phyloP scores from a whole-genome alignment of 2,797 vertebrate genomes.

The Iguana delicatissima region DNA sequence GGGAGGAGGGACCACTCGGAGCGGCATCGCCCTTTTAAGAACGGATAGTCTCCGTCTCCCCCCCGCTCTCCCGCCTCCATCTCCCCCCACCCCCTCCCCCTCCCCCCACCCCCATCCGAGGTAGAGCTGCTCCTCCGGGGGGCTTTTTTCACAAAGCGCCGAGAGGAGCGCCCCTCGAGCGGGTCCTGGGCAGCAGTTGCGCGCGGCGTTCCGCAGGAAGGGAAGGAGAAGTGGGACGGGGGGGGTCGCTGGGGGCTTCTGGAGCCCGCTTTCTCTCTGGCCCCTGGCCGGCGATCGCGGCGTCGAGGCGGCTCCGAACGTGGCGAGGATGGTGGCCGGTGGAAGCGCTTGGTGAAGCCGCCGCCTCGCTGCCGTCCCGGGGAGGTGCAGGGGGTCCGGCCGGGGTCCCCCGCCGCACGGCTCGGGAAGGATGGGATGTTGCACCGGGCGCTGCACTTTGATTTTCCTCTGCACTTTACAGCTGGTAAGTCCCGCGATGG shows the following conservation, averaged over 20 bases:
- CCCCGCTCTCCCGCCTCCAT: not conserved
- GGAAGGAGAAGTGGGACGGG: accelerated
- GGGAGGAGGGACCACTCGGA: not conserved
- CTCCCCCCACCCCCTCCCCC: not conserved
- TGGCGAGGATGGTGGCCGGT: not conserved
- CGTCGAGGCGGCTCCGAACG: not conserved
- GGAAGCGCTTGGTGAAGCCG: not conserved
- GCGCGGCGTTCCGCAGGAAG: constrained; percentile 21
- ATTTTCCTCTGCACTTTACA: constrained; percentile 91
- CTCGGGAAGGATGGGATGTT: constrained; percentile 86
- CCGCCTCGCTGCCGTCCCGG: not conserved
- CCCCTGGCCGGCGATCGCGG: too few species aligned
- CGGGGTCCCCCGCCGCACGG: not conserved
- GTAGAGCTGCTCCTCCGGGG: not conserved
- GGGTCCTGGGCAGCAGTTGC: constrained; percentile 47
- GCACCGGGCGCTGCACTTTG: constrained; percentile 89
- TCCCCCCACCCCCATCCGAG: not conserved
- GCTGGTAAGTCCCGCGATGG: constrained; percentile 83
- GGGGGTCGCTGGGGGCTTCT: too few species aligned
- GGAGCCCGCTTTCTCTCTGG: too few species aligned
- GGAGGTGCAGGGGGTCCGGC: too few species aligned
- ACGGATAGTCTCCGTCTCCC: not conserved
- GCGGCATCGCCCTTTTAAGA: constrained; percentile 75
- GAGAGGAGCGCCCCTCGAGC: not conserved
- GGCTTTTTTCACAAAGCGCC: not conserved